Conservation (phyloP, 2,113 vertebrate genomes). For the Chaenocephalus aceratus region DNA sequence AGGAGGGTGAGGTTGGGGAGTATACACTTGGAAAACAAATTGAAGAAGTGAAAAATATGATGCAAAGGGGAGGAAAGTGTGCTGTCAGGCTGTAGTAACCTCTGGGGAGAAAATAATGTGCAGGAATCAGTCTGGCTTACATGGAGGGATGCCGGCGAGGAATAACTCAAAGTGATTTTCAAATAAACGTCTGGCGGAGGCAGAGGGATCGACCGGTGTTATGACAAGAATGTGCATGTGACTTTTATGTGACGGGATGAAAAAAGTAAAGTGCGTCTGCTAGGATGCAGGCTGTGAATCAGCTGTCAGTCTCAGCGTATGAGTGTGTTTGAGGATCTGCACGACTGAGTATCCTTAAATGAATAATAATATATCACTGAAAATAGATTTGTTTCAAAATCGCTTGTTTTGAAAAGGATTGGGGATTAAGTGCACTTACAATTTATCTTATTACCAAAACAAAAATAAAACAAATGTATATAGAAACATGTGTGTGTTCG, state of each 20-base stretch:
- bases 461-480: not conserved
- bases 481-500: constrained; percentile 18
- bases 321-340: not conserved
- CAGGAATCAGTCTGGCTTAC: constrained; percentile 50
- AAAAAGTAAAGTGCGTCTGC: constrained; percentile 48
- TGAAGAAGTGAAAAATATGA: constrained; percentile 44
- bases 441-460: not conserved
- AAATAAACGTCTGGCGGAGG: constrained; percentile 48
- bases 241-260: constrained; percentile 58
- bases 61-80: constrained; percentile 21
- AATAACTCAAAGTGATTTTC: constrained; percentile 50
- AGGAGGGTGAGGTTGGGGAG: not conserved
- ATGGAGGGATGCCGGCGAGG: constrained; percentile 32
- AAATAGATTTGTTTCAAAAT: not conserved
- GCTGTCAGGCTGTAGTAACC: constrained; percentile 52
- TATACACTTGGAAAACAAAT: constrained; percentile 57
- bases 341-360: constrained; percentile 21
- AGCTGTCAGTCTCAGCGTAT: constrained; percentile 24
- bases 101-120: constrained; percentile 58
- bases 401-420: not conserved
- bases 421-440: not conserved
- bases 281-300: constrained; percentile 44
- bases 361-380: not conserved
- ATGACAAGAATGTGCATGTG: constrained; percentile 64
- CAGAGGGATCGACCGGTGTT: constrained; percentile 12